Evolutionary conservation across 2,888 invertebrate species (phyloP).

Genomic region (Leptura quadrifasciata): DNA sequence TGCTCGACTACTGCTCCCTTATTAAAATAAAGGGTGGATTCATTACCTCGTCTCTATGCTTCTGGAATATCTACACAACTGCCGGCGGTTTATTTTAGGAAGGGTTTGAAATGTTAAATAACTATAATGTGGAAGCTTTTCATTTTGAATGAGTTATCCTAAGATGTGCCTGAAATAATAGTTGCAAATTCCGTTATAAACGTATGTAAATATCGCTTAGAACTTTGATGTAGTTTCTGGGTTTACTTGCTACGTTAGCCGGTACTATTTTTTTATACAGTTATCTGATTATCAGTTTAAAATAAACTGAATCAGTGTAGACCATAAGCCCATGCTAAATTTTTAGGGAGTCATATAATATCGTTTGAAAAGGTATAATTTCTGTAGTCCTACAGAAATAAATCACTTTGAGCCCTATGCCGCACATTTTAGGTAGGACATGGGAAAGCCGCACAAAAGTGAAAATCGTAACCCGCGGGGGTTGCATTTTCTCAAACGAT

Average conservation of each 20-base stretch:
- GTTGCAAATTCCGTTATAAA: neutral
- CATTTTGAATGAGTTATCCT: neutral
- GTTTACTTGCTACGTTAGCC: neutral
- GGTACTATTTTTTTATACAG: too few relatives aligned
- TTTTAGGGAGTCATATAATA: too few relatives aligned
- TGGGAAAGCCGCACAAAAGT: too few relatives aligned
- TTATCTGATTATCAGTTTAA: too few relatives aligned
- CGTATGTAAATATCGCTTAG: neutral
- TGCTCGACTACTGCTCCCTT: constrained; percentile 1
- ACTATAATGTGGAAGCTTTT: constrained; percentile 18
- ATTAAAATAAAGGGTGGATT: constrained; percentile 26
- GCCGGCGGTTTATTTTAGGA: constrained; percentile 23
- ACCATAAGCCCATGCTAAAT: too few relatives aligned
- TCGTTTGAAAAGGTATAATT: too few relatives aligned
- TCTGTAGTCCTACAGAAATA: too few relatives aligned
- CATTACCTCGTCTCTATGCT: neutral
- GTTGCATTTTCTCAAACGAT: too few relatives aligned
- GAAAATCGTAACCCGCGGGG: too few relatives aligned
- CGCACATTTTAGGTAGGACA: too few relatives aligned
- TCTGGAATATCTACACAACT: constrained; percentile 14
- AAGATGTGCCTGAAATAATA: neutral
- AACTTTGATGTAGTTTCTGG: neutral
- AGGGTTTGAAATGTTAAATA: constrained; percentile 23
- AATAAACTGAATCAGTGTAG: too few relatives aligned
- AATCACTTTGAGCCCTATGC: too few relatives aligned